These are phyloP conservation scores for Pinna nobilis DNA, from an alignment of 1,140 invertebrate species.

Conservation along the genomic window DNA sequence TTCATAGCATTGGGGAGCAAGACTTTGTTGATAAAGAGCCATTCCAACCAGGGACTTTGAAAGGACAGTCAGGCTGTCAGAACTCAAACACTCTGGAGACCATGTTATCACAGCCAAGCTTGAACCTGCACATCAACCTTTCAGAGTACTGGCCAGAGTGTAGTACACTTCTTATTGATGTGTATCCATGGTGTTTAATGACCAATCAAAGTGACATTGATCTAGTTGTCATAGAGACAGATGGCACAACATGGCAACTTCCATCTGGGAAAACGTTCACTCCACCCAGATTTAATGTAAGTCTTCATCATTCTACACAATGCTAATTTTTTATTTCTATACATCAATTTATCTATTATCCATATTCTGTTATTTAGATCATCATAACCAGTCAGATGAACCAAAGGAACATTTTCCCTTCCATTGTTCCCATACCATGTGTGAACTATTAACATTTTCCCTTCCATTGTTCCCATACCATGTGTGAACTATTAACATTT, in stretches of 20 bases:
- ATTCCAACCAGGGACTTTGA: too few relatives aligned
- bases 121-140: constrained; percentile 79
- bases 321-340: neutral
- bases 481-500: too few relatives aligned
- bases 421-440: too few relatives aligned
- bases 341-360: neutral
- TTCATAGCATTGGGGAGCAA: too few relatives aligned
- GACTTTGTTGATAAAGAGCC: too few relatives aligned
- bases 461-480: too few relatives aligned
- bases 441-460: too few relatives aligned
- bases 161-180: constrained; percentile 82
- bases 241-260: constrained; percentile 76
- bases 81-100: too few relatives aligned
- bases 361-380: too few relatives aligned
- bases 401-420: too few relatives aligned
- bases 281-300: constrained; percentile 72
- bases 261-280: constrained; percentile 79
- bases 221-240: constrained; percentile 75
- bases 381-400: too few relatives aligned
- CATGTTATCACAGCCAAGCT: constrained; percentile 56
- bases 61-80: too few relatives aligned
- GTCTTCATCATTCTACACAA: neutral
- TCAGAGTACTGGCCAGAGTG: constrained; percentile 78
- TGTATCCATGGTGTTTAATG: constrained; percentile 85
- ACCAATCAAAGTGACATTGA: constrained; percentile 81